These are phyloP conservation scores for Cyclophora albipunctata DNA, from an alignment of 2,888 invertebrate species.

Conservation along the genomic window DNA sequence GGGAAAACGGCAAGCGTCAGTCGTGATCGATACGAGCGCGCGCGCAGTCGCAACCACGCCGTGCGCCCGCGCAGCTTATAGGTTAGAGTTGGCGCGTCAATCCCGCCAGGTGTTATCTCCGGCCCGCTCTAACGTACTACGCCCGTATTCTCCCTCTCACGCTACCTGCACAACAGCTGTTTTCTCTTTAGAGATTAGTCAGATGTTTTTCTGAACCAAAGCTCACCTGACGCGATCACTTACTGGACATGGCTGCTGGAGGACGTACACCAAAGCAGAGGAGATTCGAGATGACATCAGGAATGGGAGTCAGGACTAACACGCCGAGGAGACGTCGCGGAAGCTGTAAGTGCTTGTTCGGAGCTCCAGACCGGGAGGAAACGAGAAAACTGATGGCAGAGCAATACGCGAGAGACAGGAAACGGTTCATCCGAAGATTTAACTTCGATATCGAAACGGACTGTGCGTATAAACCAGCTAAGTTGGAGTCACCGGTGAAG, in stretches of 20 bases:
- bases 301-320: constrained; percentile 57
- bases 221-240: constrained; percentile 61
- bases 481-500: constrained; percentile 63
- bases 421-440: constrained; percentile 75
- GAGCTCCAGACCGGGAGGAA: constrained; percentile 75
- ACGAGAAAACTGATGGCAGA: constrained; percentile 76
- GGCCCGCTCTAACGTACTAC: constrained; percentile 46
- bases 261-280: constrained; percentile 69
- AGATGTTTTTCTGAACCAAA: constrained; percentile 69
- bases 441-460: constrained; percentile 75
- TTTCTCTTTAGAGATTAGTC: constrained; percentile 73
- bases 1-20: constrained; percentile 58
- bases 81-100: constrained; percentile 71
- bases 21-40: constrained; percentile 43
- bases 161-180: constrained; percentile 70
- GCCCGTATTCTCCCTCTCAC: constrained; percentile 39
- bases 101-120: constrained; percentile 62
- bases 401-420: constrained; percentile 73
- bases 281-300: constrained; percentile 53
- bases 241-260: constrained; percentile 57
- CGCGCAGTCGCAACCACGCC: constrained; percentile 49
- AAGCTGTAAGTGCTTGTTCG: constrained; percentile 77
- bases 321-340: constrained; percentile 59
- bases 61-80: constrained; percentile 29
- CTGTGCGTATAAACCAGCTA: constrained; percentile 51